Conservation (phyloP, 2,113 vertebrate species). For the Apistogramma diplotaenia region DNA sequence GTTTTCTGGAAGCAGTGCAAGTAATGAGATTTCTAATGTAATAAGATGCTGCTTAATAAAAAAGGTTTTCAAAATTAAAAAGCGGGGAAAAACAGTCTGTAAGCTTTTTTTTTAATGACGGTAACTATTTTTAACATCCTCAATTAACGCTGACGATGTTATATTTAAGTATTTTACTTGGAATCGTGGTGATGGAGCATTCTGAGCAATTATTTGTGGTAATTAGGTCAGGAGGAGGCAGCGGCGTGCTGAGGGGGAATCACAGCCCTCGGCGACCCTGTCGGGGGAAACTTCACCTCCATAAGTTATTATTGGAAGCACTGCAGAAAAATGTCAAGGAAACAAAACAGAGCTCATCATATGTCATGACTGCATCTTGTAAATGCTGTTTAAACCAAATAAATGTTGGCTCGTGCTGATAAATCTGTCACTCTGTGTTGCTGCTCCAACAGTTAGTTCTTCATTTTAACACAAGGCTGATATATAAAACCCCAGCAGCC, state of each 20-base stretch:
- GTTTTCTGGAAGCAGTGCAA: neutral
- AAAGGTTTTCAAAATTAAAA: neutral
- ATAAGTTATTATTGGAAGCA: conserved; percentile 9
- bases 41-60: neutral
- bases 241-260: conserved; percentile 16
- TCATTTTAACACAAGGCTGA: neutral
- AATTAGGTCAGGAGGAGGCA: conserved; percentile 58
- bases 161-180: conserved; percentile 13
- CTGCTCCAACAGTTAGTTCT: neutral
- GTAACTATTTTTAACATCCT: neutral
- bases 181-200: neutral
- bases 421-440: neutral
- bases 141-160: conserved; percentile 18
- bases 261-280: conserved; percentile 24
- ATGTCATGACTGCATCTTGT: neutral
- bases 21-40: neutral
- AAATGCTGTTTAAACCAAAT: conserved; percentile 4
- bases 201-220: conserved; percentile 52
- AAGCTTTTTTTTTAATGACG: neutral
- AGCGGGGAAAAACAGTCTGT: neutral
- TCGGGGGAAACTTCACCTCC: conserved; percentile 21
- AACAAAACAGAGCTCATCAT: conserved; percentile 2
- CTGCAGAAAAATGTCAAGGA: neutral
- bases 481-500: neutral
- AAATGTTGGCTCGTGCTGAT: neutral